Evolutionary conservation across 1,140 invertebrate genomes (phyloP), one percentile per base, ranked within the genome.

Genomic region (Globodera ellingtonae): DNA sequence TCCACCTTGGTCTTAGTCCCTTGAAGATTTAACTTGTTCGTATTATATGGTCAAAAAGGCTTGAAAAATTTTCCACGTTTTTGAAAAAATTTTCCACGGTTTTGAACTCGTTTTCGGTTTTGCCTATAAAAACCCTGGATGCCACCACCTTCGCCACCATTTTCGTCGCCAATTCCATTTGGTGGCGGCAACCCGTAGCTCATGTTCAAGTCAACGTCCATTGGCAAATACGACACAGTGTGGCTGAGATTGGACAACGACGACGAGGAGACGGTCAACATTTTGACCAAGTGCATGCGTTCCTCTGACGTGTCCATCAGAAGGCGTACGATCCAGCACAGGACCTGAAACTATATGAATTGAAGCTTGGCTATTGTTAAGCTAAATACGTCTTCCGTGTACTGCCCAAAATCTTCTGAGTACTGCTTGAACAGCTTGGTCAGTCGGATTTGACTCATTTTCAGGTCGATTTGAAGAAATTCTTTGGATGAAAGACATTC

Each of bases 391-490:
- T 90, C 89, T 52, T 89, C 87, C 56, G 86, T 85, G 44, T 84
- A 89, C n/a, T 83, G 82, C n/a, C 90, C 90, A 89, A 91, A 91
- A 81, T 91, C 91, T 59, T 86, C 86, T 50, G 83, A 81, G 80
- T 91, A 91, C 90, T 90, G 90, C 79, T 90, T 90, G 73, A 91
- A 87, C 24, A 91, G 89, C 78, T 87, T 85, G 24, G 90, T 89
- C n/a, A 91, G 79, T 56, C 85, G 81, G 9, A 91, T 81, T 4
- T 86, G 81, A 47, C 86, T 85, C 73, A 89, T 90, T 8, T 82
- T 84, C 73, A 85, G 80, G 35, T 90, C 89, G 47, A 91, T 81
- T 24, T 84, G 75, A 74, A 88, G 84, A 10, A 87, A 89, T 84
- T 90, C 89, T 70, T 88, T 85, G 10, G 86, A 84, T 48, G 89